Evolutionary conservation across 2,113 vertebrate species (phyloP).

Genomic region (Pitta sordida): DNA sequence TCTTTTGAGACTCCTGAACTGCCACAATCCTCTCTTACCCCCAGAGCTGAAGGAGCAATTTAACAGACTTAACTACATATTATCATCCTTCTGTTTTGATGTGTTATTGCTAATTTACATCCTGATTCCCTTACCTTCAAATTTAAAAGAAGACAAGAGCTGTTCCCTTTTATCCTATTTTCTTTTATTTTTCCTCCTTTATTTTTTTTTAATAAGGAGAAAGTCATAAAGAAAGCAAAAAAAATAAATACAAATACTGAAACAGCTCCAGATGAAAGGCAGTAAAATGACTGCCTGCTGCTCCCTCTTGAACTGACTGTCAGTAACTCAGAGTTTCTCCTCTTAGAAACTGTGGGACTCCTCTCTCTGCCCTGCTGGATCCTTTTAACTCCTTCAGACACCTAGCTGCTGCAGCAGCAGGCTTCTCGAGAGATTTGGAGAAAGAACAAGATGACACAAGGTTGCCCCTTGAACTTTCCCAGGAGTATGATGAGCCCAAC

Average conservation of each 20-base stretch:
- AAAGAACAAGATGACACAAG: not conserved
- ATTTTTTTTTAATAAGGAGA: not conserved
- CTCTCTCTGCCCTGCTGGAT: not conserved
- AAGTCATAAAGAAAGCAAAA: conserved; percentile 46
- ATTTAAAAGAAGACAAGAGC: conserved; percentile 52
- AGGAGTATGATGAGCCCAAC: fast-evolving
- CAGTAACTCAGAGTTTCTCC: not conserved
- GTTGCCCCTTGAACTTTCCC: not conserved
- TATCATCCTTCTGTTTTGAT: conserved; percentile 60
- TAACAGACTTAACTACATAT: conserved; percentile 62
- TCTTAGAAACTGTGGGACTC: not conserved
- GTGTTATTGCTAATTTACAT: conserved; percentile 64
- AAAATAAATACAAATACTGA: conserved; percentile 19
- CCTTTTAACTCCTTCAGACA: not conserved
- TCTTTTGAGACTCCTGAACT: conserved; percentile 21
- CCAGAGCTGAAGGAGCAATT: conserved; percentile 57
- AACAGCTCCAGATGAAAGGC: conserved; percentile 11
- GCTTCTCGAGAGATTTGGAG: not conserved
- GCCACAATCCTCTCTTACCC: not conserved
- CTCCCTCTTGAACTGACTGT: not conserved
- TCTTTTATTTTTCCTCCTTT: not conserved
- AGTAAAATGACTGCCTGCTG: conserved; percentile 13
- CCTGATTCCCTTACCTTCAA: conserved; percentile 51
- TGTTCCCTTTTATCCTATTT: conserved; percentile 7
- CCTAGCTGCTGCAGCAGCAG: not conserved